Evolutionary conservation across 2,888 invertebrate species (phyloP).

Genomic region (Magallana nippona): DNA sequence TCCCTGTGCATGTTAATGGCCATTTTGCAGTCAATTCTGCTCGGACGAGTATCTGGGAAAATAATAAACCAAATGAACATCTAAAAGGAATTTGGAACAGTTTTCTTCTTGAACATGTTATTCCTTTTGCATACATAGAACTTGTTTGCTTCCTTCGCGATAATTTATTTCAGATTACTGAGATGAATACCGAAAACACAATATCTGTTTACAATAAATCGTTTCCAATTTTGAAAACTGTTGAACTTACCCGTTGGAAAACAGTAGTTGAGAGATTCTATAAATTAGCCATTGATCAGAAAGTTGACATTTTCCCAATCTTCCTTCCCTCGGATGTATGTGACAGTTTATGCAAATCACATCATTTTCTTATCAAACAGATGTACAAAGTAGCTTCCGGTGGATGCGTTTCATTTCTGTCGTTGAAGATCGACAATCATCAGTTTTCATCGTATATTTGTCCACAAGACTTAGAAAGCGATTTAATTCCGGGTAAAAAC

Average conservation of each 20-base stretch:
- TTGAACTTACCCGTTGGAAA: neutral
- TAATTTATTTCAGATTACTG: neutral
- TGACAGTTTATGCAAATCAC: neutral
- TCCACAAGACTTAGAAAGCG: neutral
- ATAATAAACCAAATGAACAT: conserved; percentile 42
- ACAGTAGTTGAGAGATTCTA: neutral
- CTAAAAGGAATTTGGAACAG: conserved; percentile 66
- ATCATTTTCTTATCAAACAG: neutral
- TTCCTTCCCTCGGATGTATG: neutral
- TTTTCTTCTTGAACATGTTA: conserved; percentile 59
- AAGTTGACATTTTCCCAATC: conserved; percentile 10
- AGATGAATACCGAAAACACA: neutral
- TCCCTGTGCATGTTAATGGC: conserved; percentile 70
- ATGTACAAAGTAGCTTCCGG: neutral
- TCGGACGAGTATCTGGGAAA: conserved; percentile 43
- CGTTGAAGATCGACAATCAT: neutral
- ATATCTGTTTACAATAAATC: neutral
- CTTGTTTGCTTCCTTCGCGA: neutral
- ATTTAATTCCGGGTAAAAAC: neutral
- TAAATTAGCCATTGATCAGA: neutral
- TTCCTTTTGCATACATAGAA: conserved; percentile 64
- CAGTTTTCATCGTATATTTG: neutral
- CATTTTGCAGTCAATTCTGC: conserved; percentile 67
- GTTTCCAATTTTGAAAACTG: conserved; percentile 26
- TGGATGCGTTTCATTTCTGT: neutral